These are phyloP conservation scores for Drosophila kambysellisi DNA, from an alignment of 2,888 invertebrate genomes.

Conservation along the genomic window DNA sequence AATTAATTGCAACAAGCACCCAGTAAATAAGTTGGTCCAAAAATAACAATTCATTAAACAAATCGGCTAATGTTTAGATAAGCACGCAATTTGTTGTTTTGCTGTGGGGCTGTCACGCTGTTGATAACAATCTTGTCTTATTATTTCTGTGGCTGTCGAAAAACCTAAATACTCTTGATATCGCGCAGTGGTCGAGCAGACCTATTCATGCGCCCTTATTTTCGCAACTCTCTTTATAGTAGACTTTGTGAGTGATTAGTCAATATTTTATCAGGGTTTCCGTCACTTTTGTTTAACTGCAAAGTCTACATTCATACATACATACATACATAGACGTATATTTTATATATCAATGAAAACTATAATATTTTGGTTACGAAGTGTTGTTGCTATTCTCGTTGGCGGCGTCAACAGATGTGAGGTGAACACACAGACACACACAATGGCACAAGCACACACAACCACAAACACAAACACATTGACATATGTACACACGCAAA, in stretches of 20 bases:
- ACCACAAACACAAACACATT: slow-evolving; percentile 1
- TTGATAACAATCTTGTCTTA: background rate
- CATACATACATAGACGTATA: background rate
- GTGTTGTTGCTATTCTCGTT: background rate
- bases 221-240: background rate
- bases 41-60: too few relatives aligned
- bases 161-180: background rate
- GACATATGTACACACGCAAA: background rate
- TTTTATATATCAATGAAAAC: background rate
- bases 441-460: background rate
- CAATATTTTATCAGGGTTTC: slow-evolving; percentile 5
- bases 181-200: background rate
- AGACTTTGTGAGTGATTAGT: background rate
- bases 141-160: too few relatives aligned
- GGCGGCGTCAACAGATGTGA: slow-evolving; percentile 32
- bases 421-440: background rate
- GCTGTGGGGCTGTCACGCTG: background rate
- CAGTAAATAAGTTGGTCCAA: background rate
- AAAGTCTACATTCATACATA: background rate
- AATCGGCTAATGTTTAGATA: background rate
- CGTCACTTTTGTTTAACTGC: background rate
- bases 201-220: background rate
- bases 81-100: background rate
- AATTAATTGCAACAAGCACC: background rate
- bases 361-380: background rate